Base-by-base conservation (phyloP, 92 coral and sea anemone species). In the Scolanthus callimorphus region DNA sequence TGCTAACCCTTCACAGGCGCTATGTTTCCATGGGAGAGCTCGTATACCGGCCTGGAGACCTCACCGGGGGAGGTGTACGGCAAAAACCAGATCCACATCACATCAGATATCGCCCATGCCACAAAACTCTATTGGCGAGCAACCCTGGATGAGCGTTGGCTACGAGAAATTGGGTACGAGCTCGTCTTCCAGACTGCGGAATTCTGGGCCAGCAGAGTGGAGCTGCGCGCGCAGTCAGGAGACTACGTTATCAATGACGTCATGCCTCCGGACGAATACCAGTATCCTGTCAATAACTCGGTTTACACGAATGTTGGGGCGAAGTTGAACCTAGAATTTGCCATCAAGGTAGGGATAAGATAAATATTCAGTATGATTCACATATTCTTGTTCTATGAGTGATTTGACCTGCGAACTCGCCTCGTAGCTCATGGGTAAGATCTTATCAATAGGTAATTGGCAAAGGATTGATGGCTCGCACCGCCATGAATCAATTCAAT, bases 11-110 rank as follows among this genome's bases (percentile, higher is more conserved):
- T 25, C n/a, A n/a, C 51, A 85, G 94, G 94, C 30, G 94, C 94
- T 17, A 85, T 85, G 94, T 85, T 85, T 85, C 94, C 94, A 0
- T 85, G 94, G 94, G 94, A n/a, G n/a, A n/a, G n/a, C n/a, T n/a
- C n/a, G n/a, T n/a, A n/a, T n/a, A n/a, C n/a, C n/a, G n/a, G n/a
- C n/a, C n/a, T n/a, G n/a, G n/a, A n/a, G n/a, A n/a, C n/a, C n/a
- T n/a, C n/a, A n/a, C n/a, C n/a, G n/a, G 94, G 94, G 9, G 84
- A 74, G 19, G 65, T 65, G 58, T 85, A 80, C 49, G 94, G 94
- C 4, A 73, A 77, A 61, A 65, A 70, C 39, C 94, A 85, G 54
- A 75, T 74, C 41, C 94, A 85, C 58, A 75, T 85, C 9, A 69
- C 83, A 10, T 87, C 87, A 17, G 94, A 85, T 65, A 66, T 85